Evolutionary conservation across 2,113 vertebrate species (phyloP), one percentile per base, ranked within the genome.

Genomic region (Prochilodus magdalenae): DNA sequence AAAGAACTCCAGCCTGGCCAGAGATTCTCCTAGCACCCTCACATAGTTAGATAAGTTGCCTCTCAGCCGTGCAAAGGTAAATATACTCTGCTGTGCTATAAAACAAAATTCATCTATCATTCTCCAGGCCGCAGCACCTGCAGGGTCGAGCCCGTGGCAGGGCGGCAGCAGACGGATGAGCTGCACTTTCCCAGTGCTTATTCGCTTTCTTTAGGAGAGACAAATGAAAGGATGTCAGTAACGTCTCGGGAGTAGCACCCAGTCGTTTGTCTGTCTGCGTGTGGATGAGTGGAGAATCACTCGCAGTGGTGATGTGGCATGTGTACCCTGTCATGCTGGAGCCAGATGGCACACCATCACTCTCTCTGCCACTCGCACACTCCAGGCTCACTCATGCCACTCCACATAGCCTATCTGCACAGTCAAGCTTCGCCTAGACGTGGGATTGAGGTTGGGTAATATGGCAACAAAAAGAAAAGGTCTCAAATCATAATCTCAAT

Each of bases 201-300:
- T 51, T 67, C 67, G 33, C 66, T 33, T 72, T 67, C 66, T 29
- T 70, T 59, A 55, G 51, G 51, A 40, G 24, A 85, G 70, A 55
- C 57, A 70, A 79, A 84, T 72, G 72, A 65, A 73, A 74, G 44
- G 40, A 44, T 57, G 66, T 77, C 66, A 70, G 74, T 69, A 75
- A 63, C 55, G 27, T 71, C 77, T 79, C 24, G 26, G 40, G 53
- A 55, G 33, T 26, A 76, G 77, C 29, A 60, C 36, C 71, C 71
- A 77, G 59, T 80, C 63, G 77, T 87, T 72, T 81, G 60, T 83
- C 77, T 65, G 60, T 81, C 60, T 81, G 62, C 74, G 55, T 73
- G n/a, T 4, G 40, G 77, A 80, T 73, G 81, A 83, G 65, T 75
- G 77, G 73, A 67, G 77, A 85, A 47, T 76, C 30, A 71, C 51